Evolutionary conservation across 1,140 invertebrate genomes (phyloP), one percentile per base, ranked within the genome.

Genomic region (Drosophila athabasca): DNA sequence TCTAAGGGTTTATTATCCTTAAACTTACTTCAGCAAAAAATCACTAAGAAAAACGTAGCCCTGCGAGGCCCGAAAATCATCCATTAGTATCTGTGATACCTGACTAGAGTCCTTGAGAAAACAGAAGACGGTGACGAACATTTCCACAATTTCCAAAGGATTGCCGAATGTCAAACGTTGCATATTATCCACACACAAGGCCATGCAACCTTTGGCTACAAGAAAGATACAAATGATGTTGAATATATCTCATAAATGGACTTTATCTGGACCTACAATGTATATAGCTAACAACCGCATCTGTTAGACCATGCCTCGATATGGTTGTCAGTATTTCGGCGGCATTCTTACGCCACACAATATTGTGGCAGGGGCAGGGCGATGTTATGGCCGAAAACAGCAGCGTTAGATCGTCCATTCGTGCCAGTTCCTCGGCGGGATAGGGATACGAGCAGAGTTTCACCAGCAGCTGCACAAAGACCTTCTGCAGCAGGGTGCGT

Each of bases 71-170:
- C 96, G 94, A 93, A 99, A 99, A 92, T 99, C 98, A 92, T 99
- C 98, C 71, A 99, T 92, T 68, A 99, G 93, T 74, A 96, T 95
- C 92, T 98, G 97, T 64, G 98, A 98, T 55, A 98, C 96, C 92
- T 98, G 97, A 92, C 98, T 98, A n/a, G 98, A 99, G 91, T 99
- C 98, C 93, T 99, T 99, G 52, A 99, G 94, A 92, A 99, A 98
- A 93, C 98, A 99, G 93, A 99, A 99, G 31, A 99, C 95, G 11
- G 98, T 98, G 35, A 98, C 97, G 93, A 99, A 98, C 97, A 99
- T 99, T 93, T 99, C 98, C 11, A 99, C 97, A 70, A 99, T 95
- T 93, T 99, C 98, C 80, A 98, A 93, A n/a, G 97, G 97, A 69
- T 96, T 96, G 79, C 99, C 93, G 92, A 98, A 97, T 81, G 95